These are phyloP conservation scores for Bombus picipes DNA, from an alignment of 1,140 invertebrate species.

Conservation along the genomic window DNA sequence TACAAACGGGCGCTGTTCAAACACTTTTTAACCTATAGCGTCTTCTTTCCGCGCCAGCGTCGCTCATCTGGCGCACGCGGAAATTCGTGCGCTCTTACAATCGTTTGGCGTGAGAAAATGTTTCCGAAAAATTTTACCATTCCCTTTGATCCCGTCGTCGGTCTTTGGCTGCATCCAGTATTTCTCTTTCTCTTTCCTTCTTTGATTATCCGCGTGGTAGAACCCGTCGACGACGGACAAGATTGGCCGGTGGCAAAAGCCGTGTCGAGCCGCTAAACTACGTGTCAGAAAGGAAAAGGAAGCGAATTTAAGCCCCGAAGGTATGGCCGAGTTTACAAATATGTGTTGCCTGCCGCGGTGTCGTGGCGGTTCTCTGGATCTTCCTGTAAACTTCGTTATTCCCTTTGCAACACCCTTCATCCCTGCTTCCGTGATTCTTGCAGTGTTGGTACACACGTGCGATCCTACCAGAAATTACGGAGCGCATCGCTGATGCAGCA, in stretches of 20 bases:
- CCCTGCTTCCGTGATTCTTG: background rate
- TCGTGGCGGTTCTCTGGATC: constrained; percentile 27
- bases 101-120: constrained; percentile 11
- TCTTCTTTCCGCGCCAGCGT: too few species aligned
- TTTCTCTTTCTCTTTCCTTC: background rate
- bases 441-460: background rate
- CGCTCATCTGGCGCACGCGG: background rate
- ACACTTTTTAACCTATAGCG: background rate
- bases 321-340: constrained; percentile 38
- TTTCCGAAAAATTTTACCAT: constrained; percentile 23
- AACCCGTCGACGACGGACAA: constrained; percentile 29
- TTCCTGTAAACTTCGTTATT: constrained; percentile 53
- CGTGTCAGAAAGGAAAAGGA: constrained; percentile 19
- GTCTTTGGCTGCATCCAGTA: background rate
- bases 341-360: constrained; percentile 8
- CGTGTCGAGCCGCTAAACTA: constrained; percentile 15
- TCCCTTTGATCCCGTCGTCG: constrained; percentile 26
- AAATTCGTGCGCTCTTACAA: constrained; percentile 7
- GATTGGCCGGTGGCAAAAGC: constrained; percentile 38
- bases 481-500: constrained; percentile 12
- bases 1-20: background rate
- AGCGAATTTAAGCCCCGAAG: constrained; percentile 33
- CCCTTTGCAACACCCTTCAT: constrained; percentile 11
- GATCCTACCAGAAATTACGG: background rate
- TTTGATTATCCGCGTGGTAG: constrained; percentile 7